phyloP scores from a whole-genome alignment of 2,888 invertebrate species.

The Zygaena filipendulae region DNA sequence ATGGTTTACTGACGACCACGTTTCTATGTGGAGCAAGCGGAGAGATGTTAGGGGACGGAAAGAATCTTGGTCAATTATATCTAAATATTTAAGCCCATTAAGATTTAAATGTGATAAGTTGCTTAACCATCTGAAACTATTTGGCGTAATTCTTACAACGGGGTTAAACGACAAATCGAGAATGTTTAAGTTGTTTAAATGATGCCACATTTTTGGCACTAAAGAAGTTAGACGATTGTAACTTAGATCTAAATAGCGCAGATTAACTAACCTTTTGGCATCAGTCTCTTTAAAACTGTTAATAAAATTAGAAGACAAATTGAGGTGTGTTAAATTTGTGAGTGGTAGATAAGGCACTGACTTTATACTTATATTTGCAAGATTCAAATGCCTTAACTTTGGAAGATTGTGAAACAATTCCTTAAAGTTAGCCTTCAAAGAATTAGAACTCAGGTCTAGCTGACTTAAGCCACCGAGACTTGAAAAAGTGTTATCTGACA shows the following conservation, averaged over 20 bases:
- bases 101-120: slow-evolving; percentile 81
- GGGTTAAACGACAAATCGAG: slow-evolving; percentile 87
- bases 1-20: slow-evolving; percentile 80
- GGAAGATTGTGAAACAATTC: slow-evolving; percentile 89
- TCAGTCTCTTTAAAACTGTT: slow-evolving; percentile 77
- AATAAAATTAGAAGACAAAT: slow-evolving; percentile 83
- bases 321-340: slow-evolving; percentile 80
- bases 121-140: slow-evolving; percentile 76
- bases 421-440: slow-evolving; percentile 85
- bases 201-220: slow-evolving; percentile 79
- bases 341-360: slow-evolving; percentile 81
- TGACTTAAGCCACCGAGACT: slow-evolving; percentile 81
- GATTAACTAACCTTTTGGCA: slow-evolving; percentile 74
- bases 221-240: slow-evolving; percentile 81
- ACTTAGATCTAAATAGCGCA: slow-evolving; percentile 80
- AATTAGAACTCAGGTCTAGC: slow-evolving; percentile 84
- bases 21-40: slow-evolving; percentile 76
- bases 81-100: slow-evolving; percentile 77
- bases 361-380: slow-evolving; percentile 81
- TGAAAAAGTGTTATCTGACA: slow-evolving; percentile 90
- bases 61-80: slow-evolving; percentile 79
- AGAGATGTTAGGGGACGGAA: slow-evolving; percentile 78
- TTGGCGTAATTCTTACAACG: slow-evolving; percentile 76
- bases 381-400: slow-evolving; percentile 79
- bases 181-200: slow-evolving; percentile 76